Evolutionary conservation across 2,797 vertebrate species (phyloP).

Genomic region (Mareca strepera): DNA sequence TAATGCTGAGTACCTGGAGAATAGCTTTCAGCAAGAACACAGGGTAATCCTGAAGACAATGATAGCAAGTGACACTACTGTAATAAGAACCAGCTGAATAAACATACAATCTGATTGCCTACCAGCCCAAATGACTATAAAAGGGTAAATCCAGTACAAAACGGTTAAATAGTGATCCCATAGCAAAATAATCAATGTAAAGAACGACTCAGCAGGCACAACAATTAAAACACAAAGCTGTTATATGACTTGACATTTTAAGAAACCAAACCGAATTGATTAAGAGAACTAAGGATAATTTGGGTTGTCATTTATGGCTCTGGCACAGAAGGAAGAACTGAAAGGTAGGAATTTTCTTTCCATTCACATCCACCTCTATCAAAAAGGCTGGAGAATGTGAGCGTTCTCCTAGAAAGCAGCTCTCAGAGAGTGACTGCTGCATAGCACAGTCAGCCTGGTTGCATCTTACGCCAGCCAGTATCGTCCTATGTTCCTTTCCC

Average conservation of each 20-base stretch:
- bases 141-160: background rate
- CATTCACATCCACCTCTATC: background rate
- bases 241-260: background rate
- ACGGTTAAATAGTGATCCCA: background rate
- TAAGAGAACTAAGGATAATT: background rate
- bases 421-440: rapidly evolving
- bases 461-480: background rate
- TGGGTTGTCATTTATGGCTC: background rate
- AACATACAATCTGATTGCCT: background rate
- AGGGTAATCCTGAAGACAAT: background rate
- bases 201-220: background rate
- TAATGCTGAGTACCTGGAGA: background rate
- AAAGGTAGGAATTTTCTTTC: background rate
- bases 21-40: background rate
- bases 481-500: rapidly evolving
- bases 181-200: background rate
- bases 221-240: background rate
- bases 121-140: background rate
- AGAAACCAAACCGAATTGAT: background rate
- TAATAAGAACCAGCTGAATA: background rate
- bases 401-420: background rate
- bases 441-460: background rate
- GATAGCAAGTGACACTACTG: background rate
- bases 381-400: background rate
- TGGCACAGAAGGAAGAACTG: background rate